phyloP scores from a whole-genome alignment of 2,888 invertebrate species.

The Hermaeophaga mercurialis region DNA sequence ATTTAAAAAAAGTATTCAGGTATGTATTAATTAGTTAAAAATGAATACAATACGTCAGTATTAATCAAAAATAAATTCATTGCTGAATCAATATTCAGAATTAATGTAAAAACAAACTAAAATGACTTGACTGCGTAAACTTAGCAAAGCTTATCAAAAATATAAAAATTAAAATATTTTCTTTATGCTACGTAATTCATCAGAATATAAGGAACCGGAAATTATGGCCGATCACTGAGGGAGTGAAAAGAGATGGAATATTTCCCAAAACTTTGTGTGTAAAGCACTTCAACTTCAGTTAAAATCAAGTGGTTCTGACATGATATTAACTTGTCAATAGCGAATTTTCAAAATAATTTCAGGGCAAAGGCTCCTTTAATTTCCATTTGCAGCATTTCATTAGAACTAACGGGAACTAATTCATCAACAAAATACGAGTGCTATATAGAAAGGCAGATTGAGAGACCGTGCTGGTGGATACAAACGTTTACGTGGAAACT shows the following conservation, averaged over 20 bases:
- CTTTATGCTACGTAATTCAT: too few species aligned
- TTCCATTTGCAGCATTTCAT: constrained; percentile 20
- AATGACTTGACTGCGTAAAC: too few species aligned
- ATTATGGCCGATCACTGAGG: neutral
- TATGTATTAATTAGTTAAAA: too few species aligned
- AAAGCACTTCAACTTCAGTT: constrained; percentile 12
- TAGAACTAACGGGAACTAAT: constrained; percentile 21
- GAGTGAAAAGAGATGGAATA: constrained; percentile 7
- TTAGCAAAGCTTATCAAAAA: too few species aligned
- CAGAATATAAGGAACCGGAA: too few species aligned
- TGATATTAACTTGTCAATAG: constrained; percentile 26
- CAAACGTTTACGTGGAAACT: constrained; percentile 23
- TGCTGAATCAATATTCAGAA: too few species aligned
- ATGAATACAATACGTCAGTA: too few species aligned
- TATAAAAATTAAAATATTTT: too few species aligned
- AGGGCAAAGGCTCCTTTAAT: constrained; percentile 18
- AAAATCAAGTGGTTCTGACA: constrained; percentile 18
- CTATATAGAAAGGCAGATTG: neutral
- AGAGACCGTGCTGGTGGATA: constrained; percentile 12
- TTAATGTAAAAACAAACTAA: too few species aligned
- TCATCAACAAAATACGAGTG: constrained; percentile 19
- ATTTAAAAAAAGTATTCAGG: too few species aligned
- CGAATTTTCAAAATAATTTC: constrained; percentile 21
- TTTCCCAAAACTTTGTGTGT: constrained; percentile 13
- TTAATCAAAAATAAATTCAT: too few species aligned